Evolutionary conservation across 2,888 invertebrate species (phyloP).

Genomic region (Orthosia incerta): DNA sequence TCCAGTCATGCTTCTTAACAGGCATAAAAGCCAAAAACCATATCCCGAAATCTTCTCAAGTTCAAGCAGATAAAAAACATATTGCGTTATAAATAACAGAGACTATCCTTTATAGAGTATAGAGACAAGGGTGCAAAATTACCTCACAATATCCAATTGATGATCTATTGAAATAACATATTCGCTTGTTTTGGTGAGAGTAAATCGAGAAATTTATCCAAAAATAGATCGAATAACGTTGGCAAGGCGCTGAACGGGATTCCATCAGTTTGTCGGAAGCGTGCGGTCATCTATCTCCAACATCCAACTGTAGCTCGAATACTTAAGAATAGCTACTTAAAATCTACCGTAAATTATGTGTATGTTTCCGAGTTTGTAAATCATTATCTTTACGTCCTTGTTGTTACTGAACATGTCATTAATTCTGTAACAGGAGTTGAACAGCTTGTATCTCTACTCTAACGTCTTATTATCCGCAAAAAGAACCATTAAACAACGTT

Average conservation of each 20-base stretch:
- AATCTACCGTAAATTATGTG: slow-evolving; percentile 59
- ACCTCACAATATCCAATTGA: slow-evolving; percentile 55
- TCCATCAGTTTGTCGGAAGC: slow-evolving; percentile 59
- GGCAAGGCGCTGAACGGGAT: slow-evolving; percentile 59
- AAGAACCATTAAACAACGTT: slow-evolving; percentile 66
- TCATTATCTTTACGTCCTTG: slow-evolving; percentile 76
- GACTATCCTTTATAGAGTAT: slow-evolving; percentile 37
- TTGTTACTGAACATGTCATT: slow-evolving; percentile 66
- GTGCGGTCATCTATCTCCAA: slow-evolving; percentile 31
- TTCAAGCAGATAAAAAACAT: slow-evolving; percentile 18
- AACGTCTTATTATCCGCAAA: slow-evolving; percentile 55
- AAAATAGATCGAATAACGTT: slow-evolving; percentile 60
- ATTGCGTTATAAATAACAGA: slow-evolving; percentile 35
- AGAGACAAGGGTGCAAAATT: slow-evolving; percentile 52
- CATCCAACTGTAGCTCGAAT: slow-evolving; percentile 24
- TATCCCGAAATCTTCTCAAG: slow-evolving; percentile 3
- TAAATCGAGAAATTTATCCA: slow-evolving; percentile 47
- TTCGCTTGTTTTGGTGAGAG: slow-evolving; percentile 46
- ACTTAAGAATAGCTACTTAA: slow-evolving; percentile 46
- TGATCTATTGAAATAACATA: slow-evolving; percentile 57
- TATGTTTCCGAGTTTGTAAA: slow-evolving; percentile 77
- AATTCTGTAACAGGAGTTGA: slow-evolving; percentile 59
- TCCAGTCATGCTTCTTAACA: slow-evolving; percentile 39
- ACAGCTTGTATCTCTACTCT: slow-evolving; percentile 49
- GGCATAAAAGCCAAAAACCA: not conserved